Conservation (phyloP, 2,888 invertebrate genomes). For the Sinohyriopsis cumingii region DNA sequence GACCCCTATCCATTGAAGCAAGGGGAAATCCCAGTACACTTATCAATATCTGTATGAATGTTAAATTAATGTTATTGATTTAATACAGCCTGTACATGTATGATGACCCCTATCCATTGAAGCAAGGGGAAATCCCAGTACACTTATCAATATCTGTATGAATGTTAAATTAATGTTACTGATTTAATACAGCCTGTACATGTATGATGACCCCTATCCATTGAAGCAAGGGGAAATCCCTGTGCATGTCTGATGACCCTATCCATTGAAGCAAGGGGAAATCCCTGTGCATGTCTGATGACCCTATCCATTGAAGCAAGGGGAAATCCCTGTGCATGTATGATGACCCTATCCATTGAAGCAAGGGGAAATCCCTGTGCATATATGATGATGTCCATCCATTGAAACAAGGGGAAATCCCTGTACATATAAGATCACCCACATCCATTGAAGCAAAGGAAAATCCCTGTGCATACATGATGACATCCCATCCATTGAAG, state of each 20-base stretch:
- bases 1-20: conserved; percentile 16
- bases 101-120: conserved; percentile 9
- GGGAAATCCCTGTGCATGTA: too few relatives aligned
- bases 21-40: conserved; percentile 13
- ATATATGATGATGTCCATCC: neutral
- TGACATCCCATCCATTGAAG: conserved; percentile 9
- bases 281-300: too few relatives aligned
- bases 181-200: too few relatives aligned
- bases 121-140: conserved; percentile 10
- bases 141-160: conserved; percentile 29
- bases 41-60: conserved; percentile 21
- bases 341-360: conserved; percentile 10
- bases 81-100: too few relatives aligned
- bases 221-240: conserved; percentile 19
- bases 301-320: conserved; percentile 19
- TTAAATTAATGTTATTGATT: neutral
- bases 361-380: conserved; percentile 10
- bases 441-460: conserved; percentile 20
- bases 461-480: too few relatives aligned
- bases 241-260: too few relatives aligned
- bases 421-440: too few relatives aligned
- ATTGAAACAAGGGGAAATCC: conserved; percentile 22
- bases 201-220: conserved; percentile 4
- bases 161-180: neutral
- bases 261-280: conserved; percentile 26